A percentile compares a stretch with the other conserved stretches of the same genome.
Evolutionary conservation across 1,140 invertebrate species (phyloP).

Genomic region (Drosophila parvula): DNA sequence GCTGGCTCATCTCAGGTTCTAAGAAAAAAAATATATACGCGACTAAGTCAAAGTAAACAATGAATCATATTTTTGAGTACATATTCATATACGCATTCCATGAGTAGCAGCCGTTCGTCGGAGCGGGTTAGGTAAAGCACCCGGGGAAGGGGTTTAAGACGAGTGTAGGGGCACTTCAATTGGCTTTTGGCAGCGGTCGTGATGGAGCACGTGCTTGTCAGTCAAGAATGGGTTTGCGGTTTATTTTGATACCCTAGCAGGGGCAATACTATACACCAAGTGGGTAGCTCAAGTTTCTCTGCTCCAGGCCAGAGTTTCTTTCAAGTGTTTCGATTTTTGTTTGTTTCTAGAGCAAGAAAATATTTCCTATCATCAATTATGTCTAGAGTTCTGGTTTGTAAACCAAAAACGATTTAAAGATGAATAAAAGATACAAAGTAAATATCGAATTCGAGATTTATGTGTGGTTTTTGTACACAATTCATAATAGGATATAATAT

Average conservation of each 20-base stretch:
- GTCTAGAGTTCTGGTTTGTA: not conserved
- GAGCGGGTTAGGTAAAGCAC: not conserved
- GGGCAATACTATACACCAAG: constrained; percentile 9
- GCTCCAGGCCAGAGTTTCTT: constrained; percentile 10
- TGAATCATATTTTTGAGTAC: constrained; percentile 65
- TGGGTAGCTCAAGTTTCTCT: constrained; percentile 33
- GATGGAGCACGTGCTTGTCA: constrained; percentile 65
- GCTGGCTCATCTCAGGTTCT: constrained; percentile 47
- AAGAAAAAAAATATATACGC: constrained; percentile 39
- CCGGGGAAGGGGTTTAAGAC: not conserved
- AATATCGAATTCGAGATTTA: not conserved
- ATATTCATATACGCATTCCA: constrained; percentile 26
- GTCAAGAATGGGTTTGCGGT: constrained; percentile 50
- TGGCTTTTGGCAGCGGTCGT: constrained; percentile 39
- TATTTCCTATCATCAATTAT: constrained; percentile 3
- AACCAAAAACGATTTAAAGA: not conserved
- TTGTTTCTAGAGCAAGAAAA: constrained; percentile 21
- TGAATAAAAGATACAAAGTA: not conserved
- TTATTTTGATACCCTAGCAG: constrained; percentile 43
- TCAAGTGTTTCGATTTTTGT: constrained; percentile 7
- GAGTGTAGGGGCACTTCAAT: constrained; percentile 49
- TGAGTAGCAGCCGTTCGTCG: constrained; percentile 14
- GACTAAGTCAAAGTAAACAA: constrained; percentile 32
- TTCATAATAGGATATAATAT: not conserved
- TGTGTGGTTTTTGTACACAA: not conserved